Evolutionary conservation across 2,888 invertebrate species (phyloP).

Genomic region (Carabus problematicus): DNA sequence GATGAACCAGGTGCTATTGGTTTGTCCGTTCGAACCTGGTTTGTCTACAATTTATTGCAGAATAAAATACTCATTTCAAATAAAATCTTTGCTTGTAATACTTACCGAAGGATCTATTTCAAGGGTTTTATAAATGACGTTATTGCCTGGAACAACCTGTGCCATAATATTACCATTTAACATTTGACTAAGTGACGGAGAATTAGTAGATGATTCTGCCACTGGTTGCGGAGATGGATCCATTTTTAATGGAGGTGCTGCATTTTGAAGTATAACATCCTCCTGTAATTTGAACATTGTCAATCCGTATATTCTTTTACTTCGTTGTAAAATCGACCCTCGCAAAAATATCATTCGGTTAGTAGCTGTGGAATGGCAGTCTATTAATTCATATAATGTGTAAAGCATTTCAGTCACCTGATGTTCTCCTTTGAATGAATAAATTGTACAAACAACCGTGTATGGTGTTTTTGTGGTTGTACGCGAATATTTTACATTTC

Average conservation of each 20-base stretch:
- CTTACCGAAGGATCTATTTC: conserved; percentile 70
- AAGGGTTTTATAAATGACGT: conserved; percentile 59
- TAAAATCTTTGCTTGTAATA: conserved; percentile 8
- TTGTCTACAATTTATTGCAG: conserved; percentile 60
- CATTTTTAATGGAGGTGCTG: conserved; percentile 30
- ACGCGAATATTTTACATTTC: conserved; percentile 15
- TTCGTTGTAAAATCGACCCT: conserved; percentile 16
- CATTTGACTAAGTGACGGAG: conserved; percentile 57
- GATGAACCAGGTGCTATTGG: conserved; percentile 56
- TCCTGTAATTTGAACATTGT: conserved; percentile 36
- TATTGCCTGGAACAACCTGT: conserved; percentile 12
- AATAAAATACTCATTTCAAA: conserved; percentile 5
- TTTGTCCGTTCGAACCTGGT: conserved; percentile 64
- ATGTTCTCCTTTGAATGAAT: conserved; percentile 39
- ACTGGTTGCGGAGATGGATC: conserved; percentile 1
- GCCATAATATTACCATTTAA: conserved; percentile 67
- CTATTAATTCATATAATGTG: conserved; percentile 27
- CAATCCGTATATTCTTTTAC: conserved; percentile 6
- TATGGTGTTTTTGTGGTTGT: conserved; percentile 10
- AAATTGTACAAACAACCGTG: conserved; percentile 21
- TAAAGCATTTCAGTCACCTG: conserved; percentile 34
- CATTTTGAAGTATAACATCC: conserved; percentile 39
- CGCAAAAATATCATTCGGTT: conserved; percentile 22
- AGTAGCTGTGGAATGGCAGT: conserved; percentile 32
- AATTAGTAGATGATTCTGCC: conserved; percentile 20